These are phyloP conservation scores for Gorsachius magnificus DNA, from an alignment of 2,797 vertebrate genomes.

Conservation along the genomic window DNA sequence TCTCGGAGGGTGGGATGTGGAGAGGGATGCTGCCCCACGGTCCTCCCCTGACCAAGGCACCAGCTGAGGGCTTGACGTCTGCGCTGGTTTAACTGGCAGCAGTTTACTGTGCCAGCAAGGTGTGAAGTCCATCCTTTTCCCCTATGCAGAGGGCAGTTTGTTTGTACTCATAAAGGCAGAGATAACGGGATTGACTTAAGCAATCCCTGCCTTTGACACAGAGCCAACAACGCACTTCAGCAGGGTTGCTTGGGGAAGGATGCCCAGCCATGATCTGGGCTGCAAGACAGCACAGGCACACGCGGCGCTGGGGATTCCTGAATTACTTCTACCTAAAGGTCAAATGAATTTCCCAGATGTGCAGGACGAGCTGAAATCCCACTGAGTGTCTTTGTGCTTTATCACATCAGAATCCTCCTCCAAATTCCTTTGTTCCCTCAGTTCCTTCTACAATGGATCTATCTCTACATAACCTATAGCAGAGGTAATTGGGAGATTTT, in stretches of 20 bases:
- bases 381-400: neutral
- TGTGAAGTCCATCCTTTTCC: neutral
- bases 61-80: rapidly evolving
- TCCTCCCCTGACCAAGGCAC: neutral
- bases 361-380: neutral
- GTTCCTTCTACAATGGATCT: neutral
- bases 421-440: neutral
- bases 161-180: neutral
- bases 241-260: neutral
- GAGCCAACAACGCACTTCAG: neutral
- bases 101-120: neutral
- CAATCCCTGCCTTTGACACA: neutral
- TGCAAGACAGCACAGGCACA: neutral
- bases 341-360: neutral
- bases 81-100: neutral
- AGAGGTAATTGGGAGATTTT: neutral
- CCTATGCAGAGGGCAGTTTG: neutral
- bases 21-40: neutral
- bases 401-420: neutral
- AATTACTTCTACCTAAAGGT: neutral
- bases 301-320: neutral
- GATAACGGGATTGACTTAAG: neutral
- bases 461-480: rapidly evolving
- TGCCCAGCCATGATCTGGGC: neutral
- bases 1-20: neutral